phyloP scores from a whole-genome alignment of 2,113 vertebrate species.

The Apteryx mantelli region DNA sequence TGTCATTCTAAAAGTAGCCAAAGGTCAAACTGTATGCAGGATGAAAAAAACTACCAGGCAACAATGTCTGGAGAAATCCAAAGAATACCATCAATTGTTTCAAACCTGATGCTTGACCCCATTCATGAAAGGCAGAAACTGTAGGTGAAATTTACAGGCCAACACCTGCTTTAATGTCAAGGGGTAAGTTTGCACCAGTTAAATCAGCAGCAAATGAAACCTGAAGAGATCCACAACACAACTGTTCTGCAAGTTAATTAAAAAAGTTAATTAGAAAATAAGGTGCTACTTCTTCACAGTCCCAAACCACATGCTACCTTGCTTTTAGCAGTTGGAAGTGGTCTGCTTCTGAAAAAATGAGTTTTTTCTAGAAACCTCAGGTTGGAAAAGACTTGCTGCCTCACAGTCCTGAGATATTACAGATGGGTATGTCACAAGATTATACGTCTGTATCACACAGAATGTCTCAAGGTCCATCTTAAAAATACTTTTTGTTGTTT shows the following conservation, averaged over 20 bases:
- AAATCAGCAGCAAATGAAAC: neutral
- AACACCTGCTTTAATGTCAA: neutral
- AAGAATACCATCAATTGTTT: fast-evolving
- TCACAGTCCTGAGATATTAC: neutral
- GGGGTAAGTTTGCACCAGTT: fast-evolving
- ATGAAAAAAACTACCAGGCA: neutral
- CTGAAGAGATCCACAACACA: neutral
- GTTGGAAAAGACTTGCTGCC: neutral
- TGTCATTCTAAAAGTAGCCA: neutral
- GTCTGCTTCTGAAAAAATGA: neutral
- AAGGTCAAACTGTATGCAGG: neutral
- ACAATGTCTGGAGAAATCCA: neutral
- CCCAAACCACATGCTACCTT: neutral
- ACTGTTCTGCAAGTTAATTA: too few species aligned
- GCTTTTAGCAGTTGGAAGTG: neutral
- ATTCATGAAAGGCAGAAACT: neutral
- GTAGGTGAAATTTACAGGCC: neutral
- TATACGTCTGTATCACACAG: neutral
- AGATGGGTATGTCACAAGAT: neutral
- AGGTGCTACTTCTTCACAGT: neutral
- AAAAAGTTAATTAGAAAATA: neutral
- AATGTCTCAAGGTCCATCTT: neutral
- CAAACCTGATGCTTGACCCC: neutral
- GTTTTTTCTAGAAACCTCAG: neutral
- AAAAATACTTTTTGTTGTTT: neutral